Conservation (phyloP, 2,888 invertebrate genomes). For the Piscicola geometra region DNA sequence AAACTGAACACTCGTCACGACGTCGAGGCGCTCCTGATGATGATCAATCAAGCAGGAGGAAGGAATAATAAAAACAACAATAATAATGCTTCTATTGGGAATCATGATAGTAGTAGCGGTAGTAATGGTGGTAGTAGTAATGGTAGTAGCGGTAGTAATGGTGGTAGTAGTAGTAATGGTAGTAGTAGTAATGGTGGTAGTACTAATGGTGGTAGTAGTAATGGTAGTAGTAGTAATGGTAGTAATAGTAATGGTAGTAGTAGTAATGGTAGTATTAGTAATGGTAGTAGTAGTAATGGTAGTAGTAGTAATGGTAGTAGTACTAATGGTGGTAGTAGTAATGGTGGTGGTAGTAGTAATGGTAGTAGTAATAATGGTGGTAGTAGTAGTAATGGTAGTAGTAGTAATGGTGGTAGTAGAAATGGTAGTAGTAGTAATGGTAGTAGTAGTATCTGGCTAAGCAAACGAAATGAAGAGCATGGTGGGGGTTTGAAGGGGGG, state of each 20-base stretch:
- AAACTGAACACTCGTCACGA: no score
- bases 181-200: background rate
- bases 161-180: background rate
- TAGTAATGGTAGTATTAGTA: background rate
- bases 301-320: constrained; percentile 10
- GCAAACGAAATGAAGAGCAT: constrained; percentile 2
- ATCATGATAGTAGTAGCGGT: background rate
- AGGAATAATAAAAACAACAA: background rate
- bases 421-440: constrained; percentile 7
- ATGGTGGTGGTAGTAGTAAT: constrained; percentile 10
- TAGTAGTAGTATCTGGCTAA: no score
- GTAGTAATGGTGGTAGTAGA: background rate
- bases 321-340: background rate
- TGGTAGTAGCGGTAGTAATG: background rate
- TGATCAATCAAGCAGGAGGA: background rate
- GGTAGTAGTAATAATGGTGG: constrained; percentile 20
- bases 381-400: constrained; percentile 24
- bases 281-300: background rate
- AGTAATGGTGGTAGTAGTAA: background rate
- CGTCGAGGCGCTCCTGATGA: background rate
- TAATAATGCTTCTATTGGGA: background rate
- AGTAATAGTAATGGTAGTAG: background rate
- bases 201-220: background rate
- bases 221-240: constrained; percentile 13
- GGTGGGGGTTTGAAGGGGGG: no score